Conservation (phyloP, 1,140 invertebrate species). For the Zaprionus capensis region DNA sequence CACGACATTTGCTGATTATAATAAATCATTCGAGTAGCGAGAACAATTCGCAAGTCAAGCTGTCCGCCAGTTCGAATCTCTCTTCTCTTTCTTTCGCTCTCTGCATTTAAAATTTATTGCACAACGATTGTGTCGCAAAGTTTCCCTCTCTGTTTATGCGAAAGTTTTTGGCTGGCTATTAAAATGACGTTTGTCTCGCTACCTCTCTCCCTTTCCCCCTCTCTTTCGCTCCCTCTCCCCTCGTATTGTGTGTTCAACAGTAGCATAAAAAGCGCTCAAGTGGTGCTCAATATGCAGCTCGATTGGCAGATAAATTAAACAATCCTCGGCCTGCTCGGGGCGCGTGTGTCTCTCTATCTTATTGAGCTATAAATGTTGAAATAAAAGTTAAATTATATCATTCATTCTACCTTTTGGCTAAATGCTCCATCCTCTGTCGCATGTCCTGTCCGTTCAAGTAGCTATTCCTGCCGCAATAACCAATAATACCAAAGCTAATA, state of each 20-base stretch:
- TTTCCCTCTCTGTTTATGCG: constrained; percentile 26
- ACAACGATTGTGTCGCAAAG: constrained; percentile 9
- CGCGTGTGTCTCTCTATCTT: constrained; percentile 52
- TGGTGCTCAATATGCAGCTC: constrained; percentile 57
- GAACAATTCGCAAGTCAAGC: constrained; percentile 13
- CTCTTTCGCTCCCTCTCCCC: not conserved
- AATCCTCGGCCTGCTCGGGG: constrained; percentile 10
- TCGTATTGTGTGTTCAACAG: constrained; percentile 4
- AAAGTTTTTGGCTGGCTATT: constrained; percentile 53
- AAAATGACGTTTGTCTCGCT: constrained; percentile 68
- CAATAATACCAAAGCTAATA: constrained; percentile 79
- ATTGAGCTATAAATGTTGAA: constrained; percentile 79
- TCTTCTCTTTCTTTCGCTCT: not conserved
- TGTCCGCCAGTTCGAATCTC: constrained; percentile 9
- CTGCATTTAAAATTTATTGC: constrained; percentile 31
- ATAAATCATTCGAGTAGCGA: constrained; percentile 26
- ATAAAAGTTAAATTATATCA: constrained; percentile 77
- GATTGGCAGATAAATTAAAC: constrained; percentile 53
- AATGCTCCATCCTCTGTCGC: constrained; percentile 13
- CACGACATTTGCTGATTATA: constrained; percentile 33
- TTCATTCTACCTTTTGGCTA: constrained; percentile 54
- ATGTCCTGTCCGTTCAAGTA: not conserved
- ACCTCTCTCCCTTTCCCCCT: not conserved
- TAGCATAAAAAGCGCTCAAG: constrained; percentile 53
- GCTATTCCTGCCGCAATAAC: constrained; percentile 56